Conservation (phyloP, 2,888 invertebrate species). For the Panopea generosa region DNA sequence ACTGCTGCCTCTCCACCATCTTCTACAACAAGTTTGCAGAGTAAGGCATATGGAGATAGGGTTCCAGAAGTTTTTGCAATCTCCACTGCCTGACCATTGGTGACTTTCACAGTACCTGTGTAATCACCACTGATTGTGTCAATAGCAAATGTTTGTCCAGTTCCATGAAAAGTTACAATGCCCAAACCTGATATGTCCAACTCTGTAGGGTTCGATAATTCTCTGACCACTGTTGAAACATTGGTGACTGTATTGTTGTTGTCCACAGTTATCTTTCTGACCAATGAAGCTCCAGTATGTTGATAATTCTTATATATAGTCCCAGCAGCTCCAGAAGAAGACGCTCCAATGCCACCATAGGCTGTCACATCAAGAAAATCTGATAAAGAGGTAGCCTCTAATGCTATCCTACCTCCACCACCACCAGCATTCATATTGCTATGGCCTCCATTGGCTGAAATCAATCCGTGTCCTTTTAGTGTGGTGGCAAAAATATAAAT, state of each 20-base stretch:
- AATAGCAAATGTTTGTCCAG: constrained; percentile 35
- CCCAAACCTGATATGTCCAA: constrained; percentile 55
- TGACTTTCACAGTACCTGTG: constrained; percentile 60
- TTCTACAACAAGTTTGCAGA: constrained; percentile 63
- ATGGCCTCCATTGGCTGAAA: constrained; percentile 66
- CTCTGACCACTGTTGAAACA: constrained; percentile 38
- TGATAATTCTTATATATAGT: constrained; percentile 64
- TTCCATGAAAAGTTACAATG: constrained; percentile 39
- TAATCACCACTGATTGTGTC: constrained; percentile 67
- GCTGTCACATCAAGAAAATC: constrained; percentile 50
- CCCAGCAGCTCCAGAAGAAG: constrained; percentile 68
- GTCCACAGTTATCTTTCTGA: constrained; percentile 50
- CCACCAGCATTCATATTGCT: constrained; percentile 68
- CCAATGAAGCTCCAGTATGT: constrained; percentile 53
- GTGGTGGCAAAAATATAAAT: constrained; percentile 58
- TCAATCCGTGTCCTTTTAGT: constrained; percentile 68
- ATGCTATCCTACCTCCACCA: constrained; percentile 70
- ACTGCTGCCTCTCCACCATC: constrained; percentile 48
- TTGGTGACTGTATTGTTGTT: constrained; percentile 55
- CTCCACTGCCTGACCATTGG: constrained; percentile 50
- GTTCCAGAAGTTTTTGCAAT: constrained; percentile 73
- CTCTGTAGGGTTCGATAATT: constrained; percentile 34
- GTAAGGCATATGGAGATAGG: constrained; percentile 65
- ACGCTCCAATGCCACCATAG: constrained; percentile 62
- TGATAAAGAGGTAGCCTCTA: constrained; percentile 47